These are phyloP conservation scores for Periophthalmodon schlosseri DNA, from an alignment of 2,113 vertebrate genomes.

Conservation along the genomic window DNA sequence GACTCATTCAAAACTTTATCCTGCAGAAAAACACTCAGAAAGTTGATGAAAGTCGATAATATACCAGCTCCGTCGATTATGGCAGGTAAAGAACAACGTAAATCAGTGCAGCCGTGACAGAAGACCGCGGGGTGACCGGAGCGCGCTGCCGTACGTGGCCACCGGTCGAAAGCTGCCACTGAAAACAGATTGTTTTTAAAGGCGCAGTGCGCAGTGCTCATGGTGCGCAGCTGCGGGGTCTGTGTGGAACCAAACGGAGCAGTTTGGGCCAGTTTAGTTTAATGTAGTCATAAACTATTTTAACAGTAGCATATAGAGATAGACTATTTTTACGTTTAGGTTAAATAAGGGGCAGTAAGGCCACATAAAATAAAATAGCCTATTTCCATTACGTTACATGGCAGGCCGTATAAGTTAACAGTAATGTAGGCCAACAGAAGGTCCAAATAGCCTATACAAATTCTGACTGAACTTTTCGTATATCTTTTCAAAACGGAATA, in stretches of 20 bases:
- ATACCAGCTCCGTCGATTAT: background rate
- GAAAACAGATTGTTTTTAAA: conserved; percentile 64
- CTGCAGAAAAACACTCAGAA: background rate
- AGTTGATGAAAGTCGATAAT: background rate
- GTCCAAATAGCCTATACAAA: background rate
- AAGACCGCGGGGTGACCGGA: background rate
- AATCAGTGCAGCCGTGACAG: background rate
- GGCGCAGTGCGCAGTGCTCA: conserved; percentile 46
- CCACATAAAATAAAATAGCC: too few relatives aligned
- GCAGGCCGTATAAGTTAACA: too few relatives aligned
- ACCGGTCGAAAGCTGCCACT: conserved; percentile 36
- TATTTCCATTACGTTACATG: too few relatives aligned
- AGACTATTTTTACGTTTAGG: background rate
- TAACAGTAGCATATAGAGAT: background rate
- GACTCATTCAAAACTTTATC: conserved; percentile 52
- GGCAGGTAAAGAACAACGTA: background rate
- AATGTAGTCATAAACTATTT: background rate
- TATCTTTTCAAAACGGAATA: too few relatives aligned
- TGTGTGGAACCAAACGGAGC: background rate
- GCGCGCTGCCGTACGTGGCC: conserved; percentile 44
- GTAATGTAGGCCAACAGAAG: too few relatives aligned
- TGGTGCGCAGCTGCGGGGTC: background rate
- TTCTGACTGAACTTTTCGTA: too few relatives aligned
- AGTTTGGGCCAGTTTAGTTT: background rate
- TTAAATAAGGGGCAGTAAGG: background rate